These are phyloP conservation scores for Bombylius major DNA, from an alignment of 2,888 invertebrate species.

Conservation along the genomic window DNA sequence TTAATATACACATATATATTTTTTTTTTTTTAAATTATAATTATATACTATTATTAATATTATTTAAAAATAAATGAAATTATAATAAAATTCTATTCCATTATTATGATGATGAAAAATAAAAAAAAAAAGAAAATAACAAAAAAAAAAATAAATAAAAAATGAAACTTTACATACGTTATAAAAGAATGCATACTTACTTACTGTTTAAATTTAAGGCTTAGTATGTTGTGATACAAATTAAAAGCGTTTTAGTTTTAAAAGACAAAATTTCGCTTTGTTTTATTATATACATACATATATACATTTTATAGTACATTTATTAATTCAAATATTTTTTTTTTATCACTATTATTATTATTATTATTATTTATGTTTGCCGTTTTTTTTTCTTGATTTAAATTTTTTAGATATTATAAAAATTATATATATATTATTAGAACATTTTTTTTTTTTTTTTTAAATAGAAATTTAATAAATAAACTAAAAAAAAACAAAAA, in stretches of 20 bases:
- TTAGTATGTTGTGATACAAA: constrained; percentile 9
- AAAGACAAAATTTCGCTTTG: constrained; percentile 5
- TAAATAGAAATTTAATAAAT: no score
- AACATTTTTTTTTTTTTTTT: no score
- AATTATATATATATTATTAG: no score
- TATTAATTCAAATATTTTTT: background rate
- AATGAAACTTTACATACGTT: background rate
- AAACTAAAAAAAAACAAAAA: no score
- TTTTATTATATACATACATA: background rate
- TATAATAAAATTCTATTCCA: no score
- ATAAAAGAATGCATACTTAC: constrained; percentile 3
- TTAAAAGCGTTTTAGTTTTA: constrained; percentile 4
- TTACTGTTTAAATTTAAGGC: constrained; percentile 6
- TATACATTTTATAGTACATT: background rate
- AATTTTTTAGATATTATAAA: no score
- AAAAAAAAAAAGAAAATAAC: background rate
- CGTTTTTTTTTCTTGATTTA: no score
- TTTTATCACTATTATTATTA: background rate
- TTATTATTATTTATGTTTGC: background rate
- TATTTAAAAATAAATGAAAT: no score
- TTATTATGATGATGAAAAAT: background rate
- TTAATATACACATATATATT: background rate
- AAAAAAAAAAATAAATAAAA: background rate
- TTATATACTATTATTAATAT: no score
- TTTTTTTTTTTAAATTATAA: background rate